A percentile compares a stretch with the other conserved stretches of the same genome.
Conservation (phyloP, 1,140 invertebrate species). For the Bradysia coprophila region DNA sequence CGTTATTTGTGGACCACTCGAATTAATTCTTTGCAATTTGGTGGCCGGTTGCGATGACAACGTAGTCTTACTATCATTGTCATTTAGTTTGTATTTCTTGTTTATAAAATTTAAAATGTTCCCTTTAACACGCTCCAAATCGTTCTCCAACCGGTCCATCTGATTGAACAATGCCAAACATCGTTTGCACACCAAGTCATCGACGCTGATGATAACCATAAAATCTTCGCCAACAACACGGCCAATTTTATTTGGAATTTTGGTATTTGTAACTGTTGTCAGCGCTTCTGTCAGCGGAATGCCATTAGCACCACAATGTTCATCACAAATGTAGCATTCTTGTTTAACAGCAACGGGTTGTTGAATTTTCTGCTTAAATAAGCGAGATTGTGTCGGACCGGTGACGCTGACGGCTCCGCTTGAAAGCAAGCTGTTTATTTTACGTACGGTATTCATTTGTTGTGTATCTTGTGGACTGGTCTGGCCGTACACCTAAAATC, state of each 20-base stretch:
- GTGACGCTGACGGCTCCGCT: constrained; percentile 22
- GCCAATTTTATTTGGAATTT: constrained; percentile 22
- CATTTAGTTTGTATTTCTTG: constrained; percentile 22
- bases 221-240: constrained; percentile 22
- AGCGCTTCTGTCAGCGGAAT: constrained; percentile 14
- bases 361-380: constrained; percentile 12
- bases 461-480: constrained; percentile 1
- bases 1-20: background rate
- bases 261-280: constrained; percentile 19
- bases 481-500: constrained; percentile 3
- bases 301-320: constrained; percentile 7
- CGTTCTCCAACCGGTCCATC: constrained; percentile 20
- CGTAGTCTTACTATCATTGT: constrained; percentile 3
- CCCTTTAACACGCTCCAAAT: constrained; percentile 19
- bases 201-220: constrained; percentile 19
- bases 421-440: constrained; percentile 23
- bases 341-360: constrained; percentile 8
- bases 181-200: constrained; percentile 22
- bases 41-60: constrained; percentile 8
- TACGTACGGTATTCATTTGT: constrained; percentile 14
- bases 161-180: constrained; percentile 23
- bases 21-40: constrained; percentile 17
- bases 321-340: constrained; percentile 20
- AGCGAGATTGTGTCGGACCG: constrained; percentile 19
- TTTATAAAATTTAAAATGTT: constrained; percentile 20